Percentiles rank a stretch among this genome's conserved stretches.
These are phyloP conservation scores for Drosophila mimica DNA, from an alignment of 2,888 invertebrate genomes.

Conservation along the genomic window DNA sequence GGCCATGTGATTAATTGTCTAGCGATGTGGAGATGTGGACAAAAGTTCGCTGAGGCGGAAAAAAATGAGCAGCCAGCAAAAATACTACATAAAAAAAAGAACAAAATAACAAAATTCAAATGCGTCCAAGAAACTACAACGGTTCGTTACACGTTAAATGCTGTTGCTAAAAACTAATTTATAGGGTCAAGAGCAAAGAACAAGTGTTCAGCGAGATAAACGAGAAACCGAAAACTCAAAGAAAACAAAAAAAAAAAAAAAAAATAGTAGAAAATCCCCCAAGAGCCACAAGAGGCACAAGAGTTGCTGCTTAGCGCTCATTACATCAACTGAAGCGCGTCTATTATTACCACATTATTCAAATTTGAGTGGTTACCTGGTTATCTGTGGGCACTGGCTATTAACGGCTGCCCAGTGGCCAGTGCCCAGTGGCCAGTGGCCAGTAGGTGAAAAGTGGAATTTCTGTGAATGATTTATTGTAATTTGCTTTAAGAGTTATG, in stretches of 20 bases:
- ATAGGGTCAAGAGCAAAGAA: conserved; percentile 48
- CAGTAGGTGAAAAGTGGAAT: conserved; percentile 80
- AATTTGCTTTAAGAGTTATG: conserved; percentile 81
- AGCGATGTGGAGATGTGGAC: conserved; percentile 15
- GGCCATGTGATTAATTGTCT: conserved; percentile 67
- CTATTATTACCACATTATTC: conserved; percentile 82
- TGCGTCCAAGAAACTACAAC: conserved; percentile 46
- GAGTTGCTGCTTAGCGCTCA: conserved; percentile 45
- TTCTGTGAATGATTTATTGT: conserved; percentile 81
- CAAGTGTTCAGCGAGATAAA: conserved; percentile 57
- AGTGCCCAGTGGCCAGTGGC: conserved; percentile 7
- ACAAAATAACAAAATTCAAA: conserved; percentile 35
- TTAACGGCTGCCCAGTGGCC: conserved; percentile 15
- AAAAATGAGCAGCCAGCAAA: conserved; percentile 63
- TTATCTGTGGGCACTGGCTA: conserved; percentile 34
- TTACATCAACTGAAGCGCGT: conserved; percentile 77
- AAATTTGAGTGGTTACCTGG: conserved; percentile 63
- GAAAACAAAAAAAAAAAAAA: neutral
- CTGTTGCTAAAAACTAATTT: conserved; percentile 67
- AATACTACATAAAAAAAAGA: neutral
- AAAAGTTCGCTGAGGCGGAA: conserved; percentile 63
- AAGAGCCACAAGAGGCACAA: neutral
- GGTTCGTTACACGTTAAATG: conserved; percentile 62
- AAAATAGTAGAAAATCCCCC: no score
- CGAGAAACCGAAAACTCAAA: conserved; percentile 18